Evolutionary conservation across 1,140 invertebrate genomes (phyloP).

Genomic region (Planococcus citri): DNA sequence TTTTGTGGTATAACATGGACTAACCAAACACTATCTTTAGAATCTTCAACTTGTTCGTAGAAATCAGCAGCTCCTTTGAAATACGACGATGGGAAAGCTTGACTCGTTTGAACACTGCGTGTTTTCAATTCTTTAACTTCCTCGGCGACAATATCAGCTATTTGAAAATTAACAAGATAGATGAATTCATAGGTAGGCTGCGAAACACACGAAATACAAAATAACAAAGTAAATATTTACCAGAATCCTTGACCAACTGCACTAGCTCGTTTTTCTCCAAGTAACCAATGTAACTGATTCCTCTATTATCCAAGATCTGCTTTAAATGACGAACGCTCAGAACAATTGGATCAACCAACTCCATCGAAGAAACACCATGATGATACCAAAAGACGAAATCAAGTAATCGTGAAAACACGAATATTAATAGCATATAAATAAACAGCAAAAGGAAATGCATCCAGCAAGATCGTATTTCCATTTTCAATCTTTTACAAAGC

Average conservation of each 20-base stretch:
- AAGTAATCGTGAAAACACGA: conserved; percentile 28
- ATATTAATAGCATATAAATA: conserved; percentile 29
- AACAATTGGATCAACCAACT: conserved; percentile 37
- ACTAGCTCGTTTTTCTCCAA: conserved; percentile 40
- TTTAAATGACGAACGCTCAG: conserved; percentile 41
- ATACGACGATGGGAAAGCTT: conserved; percentile 31
- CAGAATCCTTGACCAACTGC: conserved; percentile 37
- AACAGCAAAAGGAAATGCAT: conserved; percentile 28
- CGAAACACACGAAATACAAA: no score
- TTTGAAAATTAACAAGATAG: no score
- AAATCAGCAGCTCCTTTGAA: conserved; percentile 40
- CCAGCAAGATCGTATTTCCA: conserved; percentile 25
- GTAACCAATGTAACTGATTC: conserved; percentile 38
- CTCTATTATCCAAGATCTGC: conserved; percentile 38
- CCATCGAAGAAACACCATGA: conserved; percentile 27
- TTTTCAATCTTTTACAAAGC: no score
- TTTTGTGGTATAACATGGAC: conserved; percentile 35
- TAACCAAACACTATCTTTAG: conserved; percentile 44
- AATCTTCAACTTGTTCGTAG: conserved; percentile 42
- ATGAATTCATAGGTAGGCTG: no score
- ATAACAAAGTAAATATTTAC: conserved; percentile 29
- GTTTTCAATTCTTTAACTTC: conserved; percentile 29
- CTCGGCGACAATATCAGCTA: conserved; percentile 28
- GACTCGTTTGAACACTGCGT: conserved; percentile 4
- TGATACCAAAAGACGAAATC: conserved; percentile 31